phyloP scores from a whole-genome alignment of 2,888 invertebrate genomes.

The Lapara coniferarum region DNA sequence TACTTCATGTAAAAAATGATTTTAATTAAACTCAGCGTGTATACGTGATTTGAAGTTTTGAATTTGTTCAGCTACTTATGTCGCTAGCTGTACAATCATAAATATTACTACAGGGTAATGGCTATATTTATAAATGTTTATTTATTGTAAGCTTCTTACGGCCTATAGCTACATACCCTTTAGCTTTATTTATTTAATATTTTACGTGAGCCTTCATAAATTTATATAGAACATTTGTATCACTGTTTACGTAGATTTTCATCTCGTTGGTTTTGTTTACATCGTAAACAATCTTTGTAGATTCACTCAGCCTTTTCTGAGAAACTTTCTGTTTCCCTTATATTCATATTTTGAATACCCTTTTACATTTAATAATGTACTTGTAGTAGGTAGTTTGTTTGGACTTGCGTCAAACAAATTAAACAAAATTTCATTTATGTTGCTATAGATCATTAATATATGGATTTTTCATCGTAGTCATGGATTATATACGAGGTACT shows the following conservation, averaged over 20 bases:
- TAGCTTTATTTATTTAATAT: background rate
- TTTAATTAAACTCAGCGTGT: too few species aligned
- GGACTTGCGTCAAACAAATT: too few species aligned
- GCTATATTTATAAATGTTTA: too few species aligned
- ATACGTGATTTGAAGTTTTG: too few species aligned
- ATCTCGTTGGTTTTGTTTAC: conserved; percentile 47
- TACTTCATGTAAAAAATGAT: too few species aligned
- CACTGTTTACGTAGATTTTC: conserved; percentile 43
- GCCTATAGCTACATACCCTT: background rate
- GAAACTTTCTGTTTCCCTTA: conserved; percentile 35
- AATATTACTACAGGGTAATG: too few species aligned
- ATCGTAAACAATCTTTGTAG: conserved; percentile 44
- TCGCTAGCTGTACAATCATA: background rate
- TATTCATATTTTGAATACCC: conserved; percentile 30
- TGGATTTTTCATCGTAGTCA: too few species aligned
- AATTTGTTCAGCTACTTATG: too few species aligned
- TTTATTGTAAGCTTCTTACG: too few species aligned
- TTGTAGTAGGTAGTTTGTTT: background rate
- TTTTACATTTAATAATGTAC: conserved; percentile 32
- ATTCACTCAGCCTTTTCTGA: conserved; percentile 29
- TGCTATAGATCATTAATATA: too few species aligned
- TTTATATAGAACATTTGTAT: conserved; percentile 32
- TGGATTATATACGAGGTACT: too few species aligned
- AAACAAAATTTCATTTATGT: too few species aligned
- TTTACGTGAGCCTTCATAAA: conserved; percentile 27